A percentile compares a stretch with the other conserved stretches of the same genome.
phyloP scores from a whole-genome alignment of 2,888 invertebrate genomes.

The Hydrotaea cyrtoneurina region DNA sequence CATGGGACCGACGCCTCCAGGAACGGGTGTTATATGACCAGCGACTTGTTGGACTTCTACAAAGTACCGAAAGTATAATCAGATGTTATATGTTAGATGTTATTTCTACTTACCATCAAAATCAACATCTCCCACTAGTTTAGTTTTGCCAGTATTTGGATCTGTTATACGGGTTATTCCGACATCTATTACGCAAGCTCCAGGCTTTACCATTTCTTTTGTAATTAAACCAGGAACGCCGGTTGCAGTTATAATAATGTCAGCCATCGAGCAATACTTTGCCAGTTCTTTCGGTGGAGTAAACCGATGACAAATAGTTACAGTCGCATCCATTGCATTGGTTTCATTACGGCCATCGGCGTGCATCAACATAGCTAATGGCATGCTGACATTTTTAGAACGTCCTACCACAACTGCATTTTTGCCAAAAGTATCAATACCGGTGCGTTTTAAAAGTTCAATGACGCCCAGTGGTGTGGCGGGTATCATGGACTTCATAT shows the following conservation, averaged over 20 bases:
- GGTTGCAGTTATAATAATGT: constrained; percentile 80
- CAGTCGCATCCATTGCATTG: constrained; percentile 91
- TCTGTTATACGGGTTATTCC: constrained; percentile 89
- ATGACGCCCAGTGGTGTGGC: constrained; percentile 88
- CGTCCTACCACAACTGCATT: constrained; percentile 94
- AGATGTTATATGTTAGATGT: constrained; percentile 30
- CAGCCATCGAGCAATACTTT: constrained; percentile 83
- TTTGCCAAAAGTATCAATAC: constrained; percentile 91
- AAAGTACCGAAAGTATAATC: no score
- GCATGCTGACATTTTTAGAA: constrained; percentile 95
- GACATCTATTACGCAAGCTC: constrained; percentile 93
- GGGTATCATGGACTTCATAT: constrained; percentile 88
- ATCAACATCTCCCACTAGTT: constrained; percentile 93
- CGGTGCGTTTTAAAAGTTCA: constrained; percentile 81
- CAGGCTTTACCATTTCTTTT: constrained; percentile 93
- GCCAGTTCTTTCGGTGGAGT: constrained; percentile 90
- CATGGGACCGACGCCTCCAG: constrained; percentile 96
- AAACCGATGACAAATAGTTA: constrained; percentile 93
- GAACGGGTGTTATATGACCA: constrained; percentile 93
- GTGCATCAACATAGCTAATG: constrained; percentile 91
- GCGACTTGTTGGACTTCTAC: constrained; percentile 88
- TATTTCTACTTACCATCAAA: constrained; percentile 85
- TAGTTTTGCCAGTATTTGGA: constrained; percentile 84
- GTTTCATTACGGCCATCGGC: constrained; percentile 87
- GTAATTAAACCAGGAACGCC: constrained; percentile 89